phyloP scores from a whole-genome alignment of 2,113 vertebrate genomes.

The Xyliphius kryptos region DNA sequence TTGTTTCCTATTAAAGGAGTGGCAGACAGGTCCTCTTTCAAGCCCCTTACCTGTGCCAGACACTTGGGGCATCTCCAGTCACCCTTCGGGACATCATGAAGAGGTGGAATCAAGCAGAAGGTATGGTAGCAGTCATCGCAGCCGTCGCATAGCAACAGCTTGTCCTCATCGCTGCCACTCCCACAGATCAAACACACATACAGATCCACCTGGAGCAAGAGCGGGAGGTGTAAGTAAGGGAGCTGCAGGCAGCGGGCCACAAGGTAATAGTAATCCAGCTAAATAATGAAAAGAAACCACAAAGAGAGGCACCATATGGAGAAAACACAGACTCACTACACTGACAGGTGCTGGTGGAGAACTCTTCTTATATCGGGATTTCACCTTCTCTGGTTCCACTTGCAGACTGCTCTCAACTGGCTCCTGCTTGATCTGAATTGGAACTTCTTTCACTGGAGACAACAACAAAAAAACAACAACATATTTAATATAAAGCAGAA shows the following conservation, averaged over 20 bases:
- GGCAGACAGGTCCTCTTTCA: not conserved
- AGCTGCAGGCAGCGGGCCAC: not conserved
- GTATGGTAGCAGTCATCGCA: not conserved
- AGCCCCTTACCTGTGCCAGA: not conserved
- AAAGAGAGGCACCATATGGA: not conserved
- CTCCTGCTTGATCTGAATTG: constrained; percentile 67
- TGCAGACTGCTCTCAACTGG: constrained; percentile 65
- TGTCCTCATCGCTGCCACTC: not conserved
- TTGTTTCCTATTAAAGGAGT: not conserved
- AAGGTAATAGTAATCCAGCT: no score
- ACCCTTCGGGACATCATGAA: not conserved
- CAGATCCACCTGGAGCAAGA: not conserved
- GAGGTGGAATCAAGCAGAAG: not conserved
- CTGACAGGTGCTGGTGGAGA: constrained; percentile 62
- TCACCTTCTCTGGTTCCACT: constrained; percentile 71
- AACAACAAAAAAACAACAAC: not conserved
- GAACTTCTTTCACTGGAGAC: constrained; percentile 70
- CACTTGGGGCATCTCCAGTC: not conserved
- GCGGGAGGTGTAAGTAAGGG: not conserved
- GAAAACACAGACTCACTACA: constrained; percentile 48
- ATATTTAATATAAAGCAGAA: no score
- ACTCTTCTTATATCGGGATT: constrained; percentile 76
- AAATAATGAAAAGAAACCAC: not conserved
- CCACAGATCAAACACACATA: not conserved
- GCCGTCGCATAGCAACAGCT: not conserved